Base-by-base conservation (phyloP, 53 echinoderm and acorn worm genomes). In the Paelopatides confundens region DNA sequence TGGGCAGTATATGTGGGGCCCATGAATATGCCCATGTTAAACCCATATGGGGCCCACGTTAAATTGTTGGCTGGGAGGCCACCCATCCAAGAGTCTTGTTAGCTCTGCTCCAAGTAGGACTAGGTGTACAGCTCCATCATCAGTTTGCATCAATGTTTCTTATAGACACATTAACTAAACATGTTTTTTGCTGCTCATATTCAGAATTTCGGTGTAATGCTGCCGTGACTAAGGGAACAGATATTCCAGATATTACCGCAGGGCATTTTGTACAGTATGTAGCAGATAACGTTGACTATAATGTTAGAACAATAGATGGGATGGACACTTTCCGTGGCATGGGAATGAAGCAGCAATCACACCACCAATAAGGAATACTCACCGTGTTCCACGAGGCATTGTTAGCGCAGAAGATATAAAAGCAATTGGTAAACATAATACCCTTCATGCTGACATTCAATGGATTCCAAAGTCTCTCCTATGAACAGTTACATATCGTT, bases 321-420 rank as follows among this genome's bases (percentile, higher is more conserved):
- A 77, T 40, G 35, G 79, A 65, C 33, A 79, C 88, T 5, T 77
- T 87, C 65, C 88, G 79, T 64, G 88, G 88, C 8, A 87, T 87
- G 79, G 79, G 79, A 21, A 87, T 87, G 18, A 87, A 63, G 78
- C 88, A 35, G 88, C 78, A 7, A 49, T 79, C 31, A 87, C 88
- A 79, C 88, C 79, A 62, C 52, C 15, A 35, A 74, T 40, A 17
- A 38, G 38, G 74, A 40, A n/a, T 12, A 38, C 36, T 68, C 53
- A 66, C 29, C 85, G 30, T 85, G 66, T 67, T 85, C 36, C 34
- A 66, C 69, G 34, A 85, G 66, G 58, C 66, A 53, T 10, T 21
- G 85, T 85, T 33, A 82, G 47, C 83, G 62, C 85, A 31, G 85
- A 33, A 7, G 85, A 85, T 31, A 85, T 85, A 30, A 23, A 66